Base-by-base conservation (phyloP, 1,140 invertebrate species). In the Phthorimaea operculella region DNA sequence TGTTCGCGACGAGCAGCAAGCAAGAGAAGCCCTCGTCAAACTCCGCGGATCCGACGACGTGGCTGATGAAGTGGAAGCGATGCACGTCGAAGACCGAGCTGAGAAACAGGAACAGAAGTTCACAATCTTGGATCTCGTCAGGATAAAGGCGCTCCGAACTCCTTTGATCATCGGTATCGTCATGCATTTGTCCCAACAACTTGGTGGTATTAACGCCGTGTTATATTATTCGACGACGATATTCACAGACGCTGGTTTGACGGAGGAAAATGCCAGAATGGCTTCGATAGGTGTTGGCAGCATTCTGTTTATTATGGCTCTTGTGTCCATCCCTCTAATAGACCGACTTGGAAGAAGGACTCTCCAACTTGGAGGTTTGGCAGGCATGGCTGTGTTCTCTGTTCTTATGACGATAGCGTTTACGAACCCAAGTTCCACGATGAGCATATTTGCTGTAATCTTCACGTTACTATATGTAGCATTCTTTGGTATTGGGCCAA, bases 171-270 rank as follows among this genome's bases (percentile, higher is more conserved):
- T 98, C 70, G 95, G 94, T 57, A 89, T 97, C 54, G 93, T 98
- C 21, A 96, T 98, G 94, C 96, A 98, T 82, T 88, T 98, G 17
- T 97, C 95, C 17, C 96, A 98, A 76, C 96, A 98, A 78, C 89
- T 97, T 56, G 96, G 95, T n/a, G 96, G 96, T 59, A 97, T 98
- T 63, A 96, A 96, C 86, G 95, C 94, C 55, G 95, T 97, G 60
- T 93, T 98, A 74, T 97, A 97, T 84, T 98, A 97, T 85, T 98
- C 96, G 11, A 93, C 92, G 16, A 90, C 86, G 53, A 89, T 98
- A 63, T 98, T 97, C 77, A 89, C 88, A 59, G 90, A 87, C 60
- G 93, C 95, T 28, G 95, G 95, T 47, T 83, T 98, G 52, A 87
- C 88, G 10, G 88, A 91, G n/a, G 89, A 92, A 59, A 88, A 88